Conservation (phyloP, 2,797 vertebrate species). For the Etheostoma perlongum region DNA sequence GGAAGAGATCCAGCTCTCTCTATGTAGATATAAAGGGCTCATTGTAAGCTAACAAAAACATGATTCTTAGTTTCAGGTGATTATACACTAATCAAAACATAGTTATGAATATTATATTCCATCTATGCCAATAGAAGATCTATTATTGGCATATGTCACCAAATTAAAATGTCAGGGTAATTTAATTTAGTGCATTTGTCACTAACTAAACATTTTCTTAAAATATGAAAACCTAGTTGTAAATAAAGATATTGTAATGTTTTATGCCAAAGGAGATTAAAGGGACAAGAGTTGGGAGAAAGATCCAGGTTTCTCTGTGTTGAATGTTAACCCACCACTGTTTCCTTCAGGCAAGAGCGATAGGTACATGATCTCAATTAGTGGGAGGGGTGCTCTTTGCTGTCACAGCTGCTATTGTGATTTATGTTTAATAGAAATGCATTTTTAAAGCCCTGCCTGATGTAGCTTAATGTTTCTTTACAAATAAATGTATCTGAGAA, state of each 20-base stretch:
- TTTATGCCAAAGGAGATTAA: conserved; percentile 32
- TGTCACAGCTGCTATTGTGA: conserved; percentile 40
- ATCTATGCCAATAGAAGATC: background rate
- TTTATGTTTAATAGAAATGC: conserved; percentile 32
- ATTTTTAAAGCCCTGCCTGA: background rate
- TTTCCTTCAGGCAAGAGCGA: conserved; percentile 47
- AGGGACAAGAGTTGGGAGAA: background rate
- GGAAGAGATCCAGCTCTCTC: too few species aligned
- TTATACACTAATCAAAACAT: too few species aligned
- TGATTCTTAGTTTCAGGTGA: too few species aligned
- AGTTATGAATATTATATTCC: too few species aligned
- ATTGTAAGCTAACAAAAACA: too few species aligned
- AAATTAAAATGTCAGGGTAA: background rate
- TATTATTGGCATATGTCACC: background rate
- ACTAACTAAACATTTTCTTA: background rate
- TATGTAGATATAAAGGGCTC: too few species aligned
- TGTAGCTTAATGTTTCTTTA: conserved; percentile 14
- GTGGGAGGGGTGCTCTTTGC: conserved; percentile 23
- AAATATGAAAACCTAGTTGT: background rate
- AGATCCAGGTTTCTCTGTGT: background rate
- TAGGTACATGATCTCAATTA: conserved; percentile 64
- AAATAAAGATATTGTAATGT: conserved; percentile 10
- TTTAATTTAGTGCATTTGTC: background rate
- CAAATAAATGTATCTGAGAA: conserved; percentile 32
- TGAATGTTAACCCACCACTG: conserved; percentile 15